These are phyloP conservation scores for Parazoanthus swiftii DNA, from an alignment of 92 coral and sea anemone species.

Conservation along the genomic window DNA sequence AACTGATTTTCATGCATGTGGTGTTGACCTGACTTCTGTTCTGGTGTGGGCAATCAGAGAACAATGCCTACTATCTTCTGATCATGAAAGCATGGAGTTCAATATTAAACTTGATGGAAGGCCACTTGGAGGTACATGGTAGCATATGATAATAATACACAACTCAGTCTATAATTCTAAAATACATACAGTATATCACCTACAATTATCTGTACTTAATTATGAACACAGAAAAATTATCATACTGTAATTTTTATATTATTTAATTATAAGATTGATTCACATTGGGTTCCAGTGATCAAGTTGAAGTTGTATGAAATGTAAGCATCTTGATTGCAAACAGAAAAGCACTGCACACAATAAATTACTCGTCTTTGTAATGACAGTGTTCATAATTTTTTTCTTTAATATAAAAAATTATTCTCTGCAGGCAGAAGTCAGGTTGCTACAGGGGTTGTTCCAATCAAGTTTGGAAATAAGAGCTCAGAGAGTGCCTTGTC, in stretches of 20 bases:
- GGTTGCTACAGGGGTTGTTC: constrained; percentile 60
- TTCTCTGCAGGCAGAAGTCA: constrained; percentile 48
- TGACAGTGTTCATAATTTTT: too few species aligned
- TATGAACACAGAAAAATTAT: too few species aligned
- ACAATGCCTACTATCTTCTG: constrained; percentile 29
- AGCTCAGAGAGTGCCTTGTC: constrained; percentile 63
- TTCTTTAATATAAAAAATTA: too few species aligned
- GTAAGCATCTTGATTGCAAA: too few species aligned
- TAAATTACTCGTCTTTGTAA: too few species aligned
- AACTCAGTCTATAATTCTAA: too few species aligned
- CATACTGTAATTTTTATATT: too few species aligned
- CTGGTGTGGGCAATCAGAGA: constrained; percentile 38
- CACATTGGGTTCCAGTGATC: too few species aligned
- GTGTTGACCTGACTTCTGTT: background rate
- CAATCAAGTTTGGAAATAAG: constrained; percentile 51
- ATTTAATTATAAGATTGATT: too few species aligned
- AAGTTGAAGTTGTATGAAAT: too few species aligned
- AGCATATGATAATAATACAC: background rate
- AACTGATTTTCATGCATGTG: constrained; percentile 27
- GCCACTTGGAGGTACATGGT: constrained; percentile 12
- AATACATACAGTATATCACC: too few species aligned
- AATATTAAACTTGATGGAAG: constrained; percentile 40
- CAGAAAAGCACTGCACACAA: background rate
- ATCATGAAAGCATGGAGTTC: constrained; percentile 25
- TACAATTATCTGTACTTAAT: too few species aligned